Conservation (phyloP, 2,113 vertebrate genomes). For the Calyptomena viridis region DNA sequence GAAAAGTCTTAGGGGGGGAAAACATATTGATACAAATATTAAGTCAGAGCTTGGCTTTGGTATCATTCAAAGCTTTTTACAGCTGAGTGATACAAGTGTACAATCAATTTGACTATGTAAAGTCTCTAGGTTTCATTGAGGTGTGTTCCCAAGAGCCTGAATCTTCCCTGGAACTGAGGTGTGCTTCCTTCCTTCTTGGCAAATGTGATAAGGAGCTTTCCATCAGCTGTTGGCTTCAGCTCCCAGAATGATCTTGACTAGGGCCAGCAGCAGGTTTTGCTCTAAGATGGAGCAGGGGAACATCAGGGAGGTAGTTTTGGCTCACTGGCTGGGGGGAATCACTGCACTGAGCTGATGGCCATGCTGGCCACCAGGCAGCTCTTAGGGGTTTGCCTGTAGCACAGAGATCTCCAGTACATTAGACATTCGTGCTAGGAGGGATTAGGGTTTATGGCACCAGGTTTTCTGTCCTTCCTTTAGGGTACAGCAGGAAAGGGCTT, state of each 20-base stretch:
- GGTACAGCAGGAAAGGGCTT: not conserved
- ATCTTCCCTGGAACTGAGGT: not conserved
- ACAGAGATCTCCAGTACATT: not conserved
- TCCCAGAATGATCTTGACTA: fast-evolving
- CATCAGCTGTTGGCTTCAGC: not conserved
- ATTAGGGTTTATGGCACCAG: not conserved
- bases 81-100: not conserved
- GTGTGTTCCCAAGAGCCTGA: not conserved
- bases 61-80: not conserved
- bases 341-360: not conserved
- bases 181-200: not conserved
- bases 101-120: not conserved
- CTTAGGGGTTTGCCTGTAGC: not conserved
- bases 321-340: not conserved
- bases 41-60: conserved; percentile 8
- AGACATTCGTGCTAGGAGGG: not conserved
- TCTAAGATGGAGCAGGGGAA: not conserved
- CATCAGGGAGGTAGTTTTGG: not conserved
- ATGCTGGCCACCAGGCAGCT: not conserved
- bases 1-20: not conserved
- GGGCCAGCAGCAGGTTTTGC: not conserved
- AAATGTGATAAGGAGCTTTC: not conserved
- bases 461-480: not conserved
- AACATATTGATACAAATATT: not conserved
- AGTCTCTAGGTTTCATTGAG: not conserved